phyloP scores from a whole-genome alignment of 2,888 invertebrate species.

The Sicus ferrugineus region DNA sequence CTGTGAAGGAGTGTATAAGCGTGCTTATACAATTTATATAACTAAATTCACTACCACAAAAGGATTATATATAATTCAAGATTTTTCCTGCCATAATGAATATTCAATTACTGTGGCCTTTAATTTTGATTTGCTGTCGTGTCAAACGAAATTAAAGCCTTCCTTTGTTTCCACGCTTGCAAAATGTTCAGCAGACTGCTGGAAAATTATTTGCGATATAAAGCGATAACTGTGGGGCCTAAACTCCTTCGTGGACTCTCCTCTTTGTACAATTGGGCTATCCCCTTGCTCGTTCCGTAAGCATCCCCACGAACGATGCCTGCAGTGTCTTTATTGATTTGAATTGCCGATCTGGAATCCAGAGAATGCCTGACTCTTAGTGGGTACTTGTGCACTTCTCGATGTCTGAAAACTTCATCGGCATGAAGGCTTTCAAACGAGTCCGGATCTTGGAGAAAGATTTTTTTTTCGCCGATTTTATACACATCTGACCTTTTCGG shows the following conservation, averaged over 20 bases:
- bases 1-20: too few relatives aligned
- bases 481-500: background rate
- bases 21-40: too few relatives aligned
- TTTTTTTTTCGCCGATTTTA: slow-evolving; percentile 68
- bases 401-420: slow-evolving; percentile 64
- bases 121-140: slow-evolving; percentile 62
- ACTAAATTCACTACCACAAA: too few relatives aligned
- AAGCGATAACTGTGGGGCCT: slow-evolving; percentile 71
- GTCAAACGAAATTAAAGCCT: slow-evolving; percentile 65
- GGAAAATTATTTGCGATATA: slow-evolving; percentile 56
- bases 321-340: slow-evolving; percentile 62
- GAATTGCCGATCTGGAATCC: slow-evolving; percentile 61
- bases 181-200: slow-evolving; percentile 7
- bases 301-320: slow-evolving; percentile 71
- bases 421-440: slow-evolving; percentile 76
- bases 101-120: slow-evolving; percentile 58
- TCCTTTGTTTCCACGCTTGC: slow-evolving; percentile 19
- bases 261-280: slow-evolving; percentile 69
- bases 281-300: slow-evolving; percentile 68
- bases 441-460: slow-evolving; percentile 76
- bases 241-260: slow-evolving; percentile 60
- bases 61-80: too few relatives aligned
- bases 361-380: slow-evolving; percentile 55
- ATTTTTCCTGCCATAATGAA: too few relatives aligned
- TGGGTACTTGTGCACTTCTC: slow-evolving; percentile 41